Conservation (phyloP, 2,888 invertebrate genomes). For the Sesia apiformis region DNA sequence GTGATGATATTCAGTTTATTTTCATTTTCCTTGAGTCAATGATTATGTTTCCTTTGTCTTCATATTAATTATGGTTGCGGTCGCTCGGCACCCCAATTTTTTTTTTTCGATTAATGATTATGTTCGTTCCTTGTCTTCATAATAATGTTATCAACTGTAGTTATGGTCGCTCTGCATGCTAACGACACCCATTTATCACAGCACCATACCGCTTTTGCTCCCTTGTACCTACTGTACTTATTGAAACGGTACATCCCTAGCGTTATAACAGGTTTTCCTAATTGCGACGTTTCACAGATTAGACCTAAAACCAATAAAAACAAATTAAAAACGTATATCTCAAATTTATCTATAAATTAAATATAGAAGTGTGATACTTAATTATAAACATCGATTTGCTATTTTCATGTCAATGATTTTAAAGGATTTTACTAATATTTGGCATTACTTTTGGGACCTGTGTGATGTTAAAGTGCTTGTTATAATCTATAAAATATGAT, state of each 20-base stretch:
- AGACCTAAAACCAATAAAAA: background rate
- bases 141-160: background rate
- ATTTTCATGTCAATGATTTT: too few relatives aligned
- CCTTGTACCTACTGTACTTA: background rate
- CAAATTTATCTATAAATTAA: background rate
- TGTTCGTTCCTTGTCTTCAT: background rate
- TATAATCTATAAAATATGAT: too few relatives aligned
- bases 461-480: too few relatives aligned
- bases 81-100: too few relatives aligned
- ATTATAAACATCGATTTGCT: too few relatives aligned
- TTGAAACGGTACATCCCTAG: background rate
- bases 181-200: background rate
- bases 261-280: background rate
- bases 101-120: background rate
- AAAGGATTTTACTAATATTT: too few relatives aligned
- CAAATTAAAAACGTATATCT: background rate
- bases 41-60: too few relatives aligned
- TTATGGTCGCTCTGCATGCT: background rate
- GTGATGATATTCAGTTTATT: too few relatives aligned
- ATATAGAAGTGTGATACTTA: too few relatives aligned
- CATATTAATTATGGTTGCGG: too few relatives aligned
- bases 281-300: background rate
- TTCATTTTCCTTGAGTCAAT: too few relatives aligned
- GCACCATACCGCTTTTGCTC: background rate
- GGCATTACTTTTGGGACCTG: too few relatives aligned